Conservation (phyloP, 2,888 invertebrate genomes). For the Noctua comes region DNA sequence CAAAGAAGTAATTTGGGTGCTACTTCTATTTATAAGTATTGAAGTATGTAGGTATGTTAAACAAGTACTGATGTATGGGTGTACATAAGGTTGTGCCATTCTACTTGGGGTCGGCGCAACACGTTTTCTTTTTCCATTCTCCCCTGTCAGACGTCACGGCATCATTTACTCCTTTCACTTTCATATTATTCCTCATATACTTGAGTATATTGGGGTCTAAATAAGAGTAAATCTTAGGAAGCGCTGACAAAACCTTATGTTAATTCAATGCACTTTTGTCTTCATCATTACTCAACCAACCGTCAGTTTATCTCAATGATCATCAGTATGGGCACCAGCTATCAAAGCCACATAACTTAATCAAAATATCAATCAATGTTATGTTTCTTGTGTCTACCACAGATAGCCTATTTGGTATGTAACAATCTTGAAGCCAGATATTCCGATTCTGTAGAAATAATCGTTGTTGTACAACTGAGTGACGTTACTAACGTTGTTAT, state of each 20-base stretch:
- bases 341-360: not conserved
- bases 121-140: too few species aligned
- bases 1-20: constrained; percentile 12
- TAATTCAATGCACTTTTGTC: not conserved
- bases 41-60: not conserved
- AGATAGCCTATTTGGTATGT: not conserved
- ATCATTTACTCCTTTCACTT: too few species aligned
- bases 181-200: too few species aligned
- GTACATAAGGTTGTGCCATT: too few species aligned
- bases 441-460: not conserved
- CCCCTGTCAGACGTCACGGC: too few species aligned
- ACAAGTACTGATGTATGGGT: not conserved
- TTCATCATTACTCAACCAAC: not conserved
- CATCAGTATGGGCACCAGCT: not conserved
- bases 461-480: not conserved
- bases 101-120: too few species aligned
- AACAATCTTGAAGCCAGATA: not conserved
- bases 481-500: not conserved
- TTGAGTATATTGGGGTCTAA: not conserved
- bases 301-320: not conserved
- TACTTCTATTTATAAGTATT: constrained; percentile 13
- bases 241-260: not conserved
- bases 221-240: not conserved
- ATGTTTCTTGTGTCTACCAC: not conserved
- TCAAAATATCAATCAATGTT: not conserved